These are phyloP conservation scores for Aegithalos caudatus DNA, from an alignment of 2,113 vertebrate species.

Conservation along the genomic window DNA sequence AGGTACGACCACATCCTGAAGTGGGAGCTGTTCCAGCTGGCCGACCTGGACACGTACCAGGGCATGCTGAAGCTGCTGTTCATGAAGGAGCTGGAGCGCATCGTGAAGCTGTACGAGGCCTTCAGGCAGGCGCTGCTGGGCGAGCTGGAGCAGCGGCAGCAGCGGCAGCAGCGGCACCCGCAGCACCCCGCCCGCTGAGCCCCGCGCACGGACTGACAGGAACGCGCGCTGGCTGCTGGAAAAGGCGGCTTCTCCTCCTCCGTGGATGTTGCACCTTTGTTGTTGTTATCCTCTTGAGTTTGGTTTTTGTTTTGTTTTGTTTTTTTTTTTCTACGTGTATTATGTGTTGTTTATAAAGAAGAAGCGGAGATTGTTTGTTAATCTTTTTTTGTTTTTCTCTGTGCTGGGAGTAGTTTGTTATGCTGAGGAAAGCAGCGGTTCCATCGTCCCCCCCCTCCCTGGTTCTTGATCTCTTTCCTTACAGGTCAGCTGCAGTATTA, in stretches of 20 bases:
- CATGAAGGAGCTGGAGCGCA: constrained; percentile 98
- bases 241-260: constrained; percentile 72
- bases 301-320: too few relatives aligned
- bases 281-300: constrained; percentile 52
- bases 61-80: constrained; percentile 98
- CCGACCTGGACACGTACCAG: constrained; percentile 97
- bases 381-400: background rate
- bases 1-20: constrained; percentile 96
- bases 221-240: too few relatives aligned
- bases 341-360: constrained; percentile 53
- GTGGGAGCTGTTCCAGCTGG: constrained; percentile 98
- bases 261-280: constrained; percentile 70
- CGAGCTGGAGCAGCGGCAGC: constrained; percentile 92
- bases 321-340: background rate
- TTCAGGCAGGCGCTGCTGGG: constrained; percentile 90
- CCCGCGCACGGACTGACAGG: too few relatives aligned
- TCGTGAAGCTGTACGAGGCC: constrained; percentile 95
- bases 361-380: background rate
- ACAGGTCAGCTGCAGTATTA: background rate
- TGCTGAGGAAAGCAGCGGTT: background rate
- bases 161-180: constrained; percentile 93
- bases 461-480: background rate
- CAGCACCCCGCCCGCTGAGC: too few relatives aligned
- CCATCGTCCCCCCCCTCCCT: background rate
- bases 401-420: constrained; percentile 22